Percentiles rank a stretch among this genome's conserved stretches.
phyloP scores from a whole-genome alignment of 2,797 vertebrate species.

The Tokudaia tokunoshimensis region DNA sequence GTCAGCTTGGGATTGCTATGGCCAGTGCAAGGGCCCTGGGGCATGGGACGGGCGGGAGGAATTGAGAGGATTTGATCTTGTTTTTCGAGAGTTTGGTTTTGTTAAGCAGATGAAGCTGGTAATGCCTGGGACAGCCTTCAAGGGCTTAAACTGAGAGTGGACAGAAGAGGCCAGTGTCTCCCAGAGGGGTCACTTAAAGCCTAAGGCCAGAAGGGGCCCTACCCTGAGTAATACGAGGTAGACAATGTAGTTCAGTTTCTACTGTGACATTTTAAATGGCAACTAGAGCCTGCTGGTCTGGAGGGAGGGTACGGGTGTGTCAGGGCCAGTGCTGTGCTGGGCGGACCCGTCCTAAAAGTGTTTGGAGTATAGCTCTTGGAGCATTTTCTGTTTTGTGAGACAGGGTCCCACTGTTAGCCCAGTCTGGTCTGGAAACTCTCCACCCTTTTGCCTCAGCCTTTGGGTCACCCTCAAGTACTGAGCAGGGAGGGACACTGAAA shows the following conservation, averaged over 20 bases:
- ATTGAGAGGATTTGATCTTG: not conserved
- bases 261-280: not conserved
- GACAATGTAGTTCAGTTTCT: not conserved
- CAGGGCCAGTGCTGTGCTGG: not conserved
- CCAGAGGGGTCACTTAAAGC: not conserved
- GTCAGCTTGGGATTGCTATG: not conserved
- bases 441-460: not conserved
- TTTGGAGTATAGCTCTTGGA: not conserved
- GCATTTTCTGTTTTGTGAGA: not conserved
- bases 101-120: constrained; percentile 43
- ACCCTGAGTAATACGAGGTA: not conserved
- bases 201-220: not conserved
- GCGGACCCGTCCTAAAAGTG: not conserved
- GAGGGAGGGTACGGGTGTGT: not conserved
- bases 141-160: not conserved
- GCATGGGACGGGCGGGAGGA: not conserved
- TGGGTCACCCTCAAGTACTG: not conserved
- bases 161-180: not conserved
- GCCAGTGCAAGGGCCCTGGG: not conserved
- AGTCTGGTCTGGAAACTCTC: not conserved
- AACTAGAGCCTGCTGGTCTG: not conserved
- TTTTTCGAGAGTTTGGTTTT: constrained; percentile 25
- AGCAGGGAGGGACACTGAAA: not conserved
- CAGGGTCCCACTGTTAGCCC: not conserved
- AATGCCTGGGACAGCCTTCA: constrained; percentile 7